Percentiles rank a stretch among this genome's conserved stretches.
Conservation (phyloP, 2,113 vertebrate species). For the Andinoacara biseriatus region DNA sequence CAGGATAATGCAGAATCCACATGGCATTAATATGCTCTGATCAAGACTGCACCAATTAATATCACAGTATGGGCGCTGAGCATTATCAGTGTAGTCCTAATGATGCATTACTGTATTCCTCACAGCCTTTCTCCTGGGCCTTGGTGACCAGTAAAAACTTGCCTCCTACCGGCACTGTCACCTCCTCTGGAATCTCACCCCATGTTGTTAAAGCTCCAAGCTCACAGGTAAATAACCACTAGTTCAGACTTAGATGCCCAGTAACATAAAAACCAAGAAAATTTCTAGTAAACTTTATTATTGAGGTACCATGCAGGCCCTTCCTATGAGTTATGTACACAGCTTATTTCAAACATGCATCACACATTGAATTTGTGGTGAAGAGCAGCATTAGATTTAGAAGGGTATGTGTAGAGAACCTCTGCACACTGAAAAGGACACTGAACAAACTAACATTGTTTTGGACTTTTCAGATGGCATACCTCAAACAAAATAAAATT, state of each 20-base stretch:
- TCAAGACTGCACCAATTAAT: background rate
- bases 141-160: constrained; percentile 99
- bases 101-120: constrained; percentile 82
- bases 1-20: background rate
- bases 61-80: background rate
- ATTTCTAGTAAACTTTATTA: background rate
- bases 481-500: background rate
- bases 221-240: constrained; percentile 93
- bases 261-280: background rate
- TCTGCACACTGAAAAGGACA: background rate
- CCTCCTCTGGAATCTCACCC: constrained; percentile 94
- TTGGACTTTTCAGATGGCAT: background rate
- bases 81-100: constrained; percentile 10
- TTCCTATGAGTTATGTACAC: background rate
- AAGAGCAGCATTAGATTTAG: background rate
- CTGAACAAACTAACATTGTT: background rate
- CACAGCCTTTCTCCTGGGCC: constrained; percentile 98
- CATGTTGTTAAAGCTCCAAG: constrained; percentile 96
- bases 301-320: background rate
- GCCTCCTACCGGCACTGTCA: constrained; percentile 93
- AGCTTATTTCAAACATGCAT: background rate
- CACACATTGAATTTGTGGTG: constrained; percentile 1
- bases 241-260: constrained; percentile 65
- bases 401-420: background rate
- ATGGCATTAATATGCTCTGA: background rate